Percentiles rank a stretch among this genome's conserved stretches.
Evolutionary conservation across 2,113 vertebrate genomes (phyloP).

Genomic region (Microcebus griseorufus): DNA sequence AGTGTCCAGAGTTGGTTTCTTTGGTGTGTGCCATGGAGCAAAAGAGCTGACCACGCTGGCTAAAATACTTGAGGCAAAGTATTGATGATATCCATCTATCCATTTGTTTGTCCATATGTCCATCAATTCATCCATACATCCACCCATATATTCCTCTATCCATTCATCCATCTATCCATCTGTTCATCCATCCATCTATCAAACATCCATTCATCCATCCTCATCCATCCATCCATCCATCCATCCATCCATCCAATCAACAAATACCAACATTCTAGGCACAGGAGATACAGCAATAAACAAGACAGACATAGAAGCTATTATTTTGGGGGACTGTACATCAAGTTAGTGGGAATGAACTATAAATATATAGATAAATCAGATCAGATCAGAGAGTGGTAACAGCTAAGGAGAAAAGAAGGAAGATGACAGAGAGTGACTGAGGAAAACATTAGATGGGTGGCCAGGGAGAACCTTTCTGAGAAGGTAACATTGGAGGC

Average conservation of each 20-base stretch:
- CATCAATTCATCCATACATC: too few relatives aligned
- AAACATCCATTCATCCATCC: not conserved
- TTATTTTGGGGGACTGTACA: not conserved
- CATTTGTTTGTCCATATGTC: not conserved
- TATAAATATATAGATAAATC: not conserved
- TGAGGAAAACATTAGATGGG: not conserved
- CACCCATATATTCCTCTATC: not conserved
- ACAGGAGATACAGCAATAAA: not conserved
- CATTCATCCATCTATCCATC: not conserved
- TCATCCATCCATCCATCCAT: not conserved
- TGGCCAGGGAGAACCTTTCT: not conserved
- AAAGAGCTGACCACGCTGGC: conserved; percentile 10
- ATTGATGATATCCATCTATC: not conserved
- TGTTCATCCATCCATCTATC: not conserved
- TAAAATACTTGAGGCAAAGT: conserved; percentile 19
- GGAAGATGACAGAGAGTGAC: not conserved
- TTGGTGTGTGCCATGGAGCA: not conserved
- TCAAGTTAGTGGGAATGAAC: not conserved
- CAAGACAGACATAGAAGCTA: not conserved
- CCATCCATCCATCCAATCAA: not conserved
- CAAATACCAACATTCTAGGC: not conserved
- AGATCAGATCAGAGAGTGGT: not conserved
- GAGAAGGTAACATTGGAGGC: not conserved
- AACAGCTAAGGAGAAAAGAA: not conserved
- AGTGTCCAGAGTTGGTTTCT: not conserved